Base-by-base conservation (phyloP, 2,113 vertebrate species). In the Tinamus guttatus region DNA sequence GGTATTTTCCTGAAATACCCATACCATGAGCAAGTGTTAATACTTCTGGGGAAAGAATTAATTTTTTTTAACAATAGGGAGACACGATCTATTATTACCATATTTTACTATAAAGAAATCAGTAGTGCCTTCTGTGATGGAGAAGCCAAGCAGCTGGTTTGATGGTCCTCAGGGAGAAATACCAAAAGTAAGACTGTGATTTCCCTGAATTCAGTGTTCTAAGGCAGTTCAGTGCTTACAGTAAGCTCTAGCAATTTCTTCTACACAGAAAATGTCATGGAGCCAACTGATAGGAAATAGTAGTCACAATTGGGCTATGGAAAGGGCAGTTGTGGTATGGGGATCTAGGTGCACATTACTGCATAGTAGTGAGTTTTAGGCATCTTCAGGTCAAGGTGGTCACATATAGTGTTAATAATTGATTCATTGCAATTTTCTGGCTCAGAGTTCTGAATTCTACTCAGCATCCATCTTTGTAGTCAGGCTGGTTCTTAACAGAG, bases 41-140 rank as follows among this genome's bases (percentile, higher is more conserved):
- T 90, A 67, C 52, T 90, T 58, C 58, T 93, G 79, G 47, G 52
- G 47, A 82, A 90, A 85, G 27, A 89, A 71, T 91, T 89, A 87
- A 81, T 54, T 81, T 54, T 59, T 2, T 75, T 91, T 94, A 78
- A 70, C 81, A 79, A 60, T 41, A 91, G 34, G 49, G 64, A 93
- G 51, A 15, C 19, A 28, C n/a, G 40, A 87, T 22, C 14, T 84
- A 10, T 34, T 91, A 86, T 74, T 65, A 73, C 32, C 10, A 40
- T 75, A 34, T 49, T 65, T 58, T 85, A 21, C 45, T 54, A 27
- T 25, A 79, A 81, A 67, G 36, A 73, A 68, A 18, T 13, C 34
- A 81, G 32, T 43, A 54, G 5, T 19, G 27, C 58, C 27, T 88
- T 80, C 34, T 60, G 41, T 83, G 27, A 59, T 11, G 80, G 41